These are phyloP conservation scores for Callipepla californica DNA, from an alignment of 2,113 vertebrate species.

Conservation along the genomic window DNA sequence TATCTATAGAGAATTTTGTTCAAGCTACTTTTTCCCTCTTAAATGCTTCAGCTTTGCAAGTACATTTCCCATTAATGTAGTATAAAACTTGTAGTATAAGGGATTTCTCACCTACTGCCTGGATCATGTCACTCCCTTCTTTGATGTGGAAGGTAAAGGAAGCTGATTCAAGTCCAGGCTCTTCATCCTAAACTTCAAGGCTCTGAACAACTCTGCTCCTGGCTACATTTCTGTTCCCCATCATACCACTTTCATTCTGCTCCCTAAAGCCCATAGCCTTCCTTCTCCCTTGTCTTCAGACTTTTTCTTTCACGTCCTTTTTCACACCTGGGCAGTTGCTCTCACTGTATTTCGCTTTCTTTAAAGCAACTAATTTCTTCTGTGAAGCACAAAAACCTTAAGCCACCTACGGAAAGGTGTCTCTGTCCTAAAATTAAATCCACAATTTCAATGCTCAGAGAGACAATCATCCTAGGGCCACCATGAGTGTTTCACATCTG, in stretches of 20 bases:
- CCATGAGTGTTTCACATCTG: neutral
- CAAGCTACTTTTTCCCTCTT: neutral
- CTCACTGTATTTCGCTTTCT: neutral
- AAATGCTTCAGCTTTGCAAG: conserved; percentile 24
- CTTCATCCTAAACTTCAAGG: conserved; percentile 55
- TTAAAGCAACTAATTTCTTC: neutral
- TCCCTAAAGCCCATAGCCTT: neutral
- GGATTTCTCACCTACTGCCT: conserved; percentile 50
- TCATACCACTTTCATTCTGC: conserved; percentile 21
- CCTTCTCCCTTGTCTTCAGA: neutral
- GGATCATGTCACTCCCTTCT: conserved; percentile 35
- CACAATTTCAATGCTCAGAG: neutral
- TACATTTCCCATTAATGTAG: neutral
- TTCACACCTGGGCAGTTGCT: neutral
- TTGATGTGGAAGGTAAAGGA: conserved; percentile 53
- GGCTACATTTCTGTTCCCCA: conserved; percentile 35
- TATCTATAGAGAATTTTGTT: neutral
- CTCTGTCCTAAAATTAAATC: neutral
- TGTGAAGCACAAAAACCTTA: neutral
- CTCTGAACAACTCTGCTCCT: conserved; percentile 51
- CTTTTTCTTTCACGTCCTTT: neutral
- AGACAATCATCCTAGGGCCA: neutral
- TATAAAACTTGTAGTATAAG: conserved; percentile 11
- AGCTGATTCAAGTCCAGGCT: conserved; percentile 48
- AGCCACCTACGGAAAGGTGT: neutral